Evolutionary conservation across 2,797 vertebrate genomes (phyloP), one percentile per base, ranked within the genome.

Genomic region (Macroramphosus scolopax): DNA sequence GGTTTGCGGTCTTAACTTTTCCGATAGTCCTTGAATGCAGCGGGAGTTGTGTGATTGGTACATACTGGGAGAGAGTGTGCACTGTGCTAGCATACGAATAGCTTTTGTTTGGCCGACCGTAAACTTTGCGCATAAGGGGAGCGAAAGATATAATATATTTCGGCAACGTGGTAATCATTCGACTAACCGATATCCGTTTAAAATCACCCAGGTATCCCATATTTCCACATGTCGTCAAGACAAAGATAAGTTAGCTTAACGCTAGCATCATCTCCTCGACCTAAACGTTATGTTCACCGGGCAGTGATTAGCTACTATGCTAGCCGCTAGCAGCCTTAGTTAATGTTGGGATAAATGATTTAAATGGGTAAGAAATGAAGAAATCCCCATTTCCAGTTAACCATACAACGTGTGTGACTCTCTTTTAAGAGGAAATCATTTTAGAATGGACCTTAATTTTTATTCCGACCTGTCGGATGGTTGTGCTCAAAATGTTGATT

Each of bases 381-480:
- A 17, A 16, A 16, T 11, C 2, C 2, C 4, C 0, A 1, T n/a
- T 42, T 29, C 34, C 6, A 31, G 11, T 5, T 1, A 41, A 32
- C 9, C 22, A 22, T 14, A 15, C 8, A 17, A 4, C 8, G 32
- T 13, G 8, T 38, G n/a, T 14, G n/a, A 8, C 4, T n/a, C 13
- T 33, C 48, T 14, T 8, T 39, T 40, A 24, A 1, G 15, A 20
- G 12, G 8, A 28, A 17, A 8, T 25, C 1, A 1, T 34, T 44
- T 47, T 10, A 71, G 17, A 22, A 90, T 90, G 89, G 89, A 90
- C 42, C 81, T 89, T 1, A 86, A 89, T 80, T 90, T 89, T 72
- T 90, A 90, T 61, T 85, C 87, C 0, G 85, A 88, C 8, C 61
- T 90, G 26, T 79, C 89, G 33, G 85, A 83, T 33, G 80, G 83